phyloP scores from a whole-genome alignment of 2,113 vertebrate genomes.

The Electrona antarctica region DNA sequence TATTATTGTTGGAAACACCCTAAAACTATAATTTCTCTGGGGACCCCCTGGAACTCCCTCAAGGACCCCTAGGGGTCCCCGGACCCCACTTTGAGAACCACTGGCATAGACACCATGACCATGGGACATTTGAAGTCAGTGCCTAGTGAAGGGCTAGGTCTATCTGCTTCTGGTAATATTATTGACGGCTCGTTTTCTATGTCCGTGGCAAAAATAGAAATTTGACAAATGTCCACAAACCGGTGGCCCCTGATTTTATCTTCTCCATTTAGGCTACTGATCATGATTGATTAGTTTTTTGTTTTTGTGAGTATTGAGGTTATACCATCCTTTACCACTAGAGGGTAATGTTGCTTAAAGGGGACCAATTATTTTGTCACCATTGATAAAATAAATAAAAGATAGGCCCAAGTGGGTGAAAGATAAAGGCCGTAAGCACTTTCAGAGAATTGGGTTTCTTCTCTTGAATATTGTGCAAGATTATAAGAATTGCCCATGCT shows the following conservation, averaged over 20 bases:
- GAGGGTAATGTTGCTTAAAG: background rate
- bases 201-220: no score
- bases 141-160: no score
- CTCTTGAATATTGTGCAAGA: constrained; percentile 54
- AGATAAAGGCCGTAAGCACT: background rate
- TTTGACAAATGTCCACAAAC: no score
- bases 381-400: background rate
- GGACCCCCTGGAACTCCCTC: no score
- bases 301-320: background rate
- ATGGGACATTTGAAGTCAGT: no score
- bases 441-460: constrained; percentile 38
- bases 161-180: no score
- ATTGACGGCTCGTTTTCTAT: no score
- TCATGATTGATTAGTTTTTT: background rate
- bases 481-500: constrained; percentile 40
- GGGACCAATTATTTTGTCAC: background rate
- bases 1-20: no score
- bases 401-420: background rate
- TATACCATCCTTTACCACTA: background rate
- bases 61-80: no score
- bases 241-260: background rate
- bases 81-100: no score
- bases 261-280: background rate
- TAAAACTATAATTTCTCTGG: no score
- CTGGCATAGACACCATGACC: no score